These are phyloP conservation scores for Sphaerophoria rueppellii DNA, from an alignment of 2,888 invertebrate species.

Conservation along the genomic window DNA sequence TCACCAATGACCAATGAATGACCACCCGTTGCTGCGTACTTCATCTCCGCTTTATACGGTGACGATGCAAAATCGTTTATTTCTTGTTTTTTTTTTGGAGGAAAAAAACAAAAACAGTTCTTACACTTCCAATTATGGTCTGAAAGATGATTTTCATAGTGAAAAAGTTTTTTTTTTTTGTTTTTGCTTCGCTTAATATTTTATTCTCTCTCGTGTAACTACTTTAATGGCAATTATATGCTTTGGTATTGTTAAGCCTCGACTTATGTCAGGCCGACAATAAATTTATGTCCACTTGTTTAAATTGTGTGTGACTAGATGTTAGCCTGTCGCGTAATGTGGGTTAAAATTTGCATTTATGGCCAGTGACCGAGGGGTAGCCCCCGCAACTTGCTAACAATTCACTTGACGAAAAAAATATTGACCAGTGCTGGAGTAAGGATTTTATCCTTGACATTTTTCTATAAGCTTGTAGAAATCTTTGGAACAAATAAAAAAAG, in stretches of 20 bases:
- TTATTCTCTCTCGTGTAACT: slow-evolving; percentile 3
- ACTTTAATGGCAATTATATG: slow-evolving; percentile 69
- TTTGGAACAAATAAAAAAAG: neutral
- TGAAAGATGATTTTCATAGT: slow-evolving; percentile 21
- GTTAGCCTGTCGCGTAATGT: slow-evolving; percentile 52
- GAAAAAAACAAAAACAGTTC: slow-evolving; percentile 22
- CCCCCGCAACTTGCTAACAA: slow-evolving; percentile 58
- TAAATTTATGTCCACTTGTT: slow-evolving; percentile 61
- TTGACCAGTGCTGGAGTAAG: slow-evolving; percentile 7
- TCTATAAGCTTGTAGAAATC: neutral
- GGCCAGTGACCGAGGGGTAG: slow-evolving; percentile 51
- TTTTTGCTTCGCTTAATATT: no score
- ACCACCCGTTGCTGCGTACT: slow-evolving; percentile 49
- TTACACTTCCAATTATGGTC: slow-evolving; percentile 63
- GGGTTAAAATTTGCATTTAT: slow-evolving; percentile 73
- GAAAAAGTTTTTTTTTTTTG: slow-evolving; percentile 19
- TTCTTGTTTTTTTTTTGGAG: slow-evolving; percentile 2
- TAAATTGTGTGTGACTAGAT: slow-evolving; percentile 42
- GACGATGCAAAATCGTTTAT: slow-evolving; percentile 54
- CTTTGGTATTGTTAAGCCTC: slow-evolving; percentile 28
- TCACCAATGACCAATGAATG: no score
- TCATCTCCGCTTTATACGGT: slow-evolving; percentile 3
- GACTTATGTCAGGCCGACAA: slow-evolving; percentile 53
- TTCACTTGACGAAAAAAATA: slow-evolving; percentile 35
- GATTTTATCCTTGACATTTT: neutral